A percentile compares a stretch with the other conserved stretches of the same genome.
Evolutionary conservation across 2,888 invertebrate species (phyloP).

Genomic region (Drosophila melanosoma): DNA sequence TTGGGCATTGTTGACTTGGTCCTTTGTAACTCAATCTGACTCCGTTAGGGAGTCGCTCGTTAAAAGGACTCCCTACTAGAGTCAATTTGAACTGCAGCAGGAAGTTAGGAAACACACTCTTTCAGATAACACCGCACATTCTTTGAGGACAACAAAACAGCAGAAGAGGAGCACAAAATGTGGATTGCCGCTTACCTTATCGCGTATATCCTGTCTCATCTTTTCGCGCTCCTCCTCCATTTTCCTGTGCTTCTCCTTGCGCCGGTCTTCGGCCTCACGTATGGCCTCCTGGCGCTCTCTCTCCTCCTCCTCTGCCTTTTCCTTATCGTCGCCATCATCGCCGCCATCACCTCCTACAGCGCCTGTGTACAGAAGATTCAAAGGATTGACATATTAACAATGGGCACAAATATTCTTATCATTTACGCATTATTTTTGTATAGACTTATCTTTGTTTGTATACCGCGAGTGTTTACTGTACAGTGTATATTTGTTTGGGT

Average conservation of each 20-base stretch:
- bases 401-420: conserved; percentile 4
- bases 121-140: conserved; percentile 18
- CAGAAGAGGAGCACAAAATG: neutral
- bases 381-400: conserved; percentile 11
- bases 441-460: neutral
- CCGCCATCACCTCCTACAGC: conserved; percentile 96
- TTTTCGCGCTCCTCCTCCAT: conserved; percentile 99
- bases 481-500: conserved; percentile 12
- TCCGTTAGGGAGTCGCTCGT: conserved; percentile 98
- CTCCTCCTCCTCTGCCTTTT: conserved; percentile 99
- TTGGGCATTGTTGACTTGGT: conserved; percentile 86
- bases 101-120: conserved; percentile 37
- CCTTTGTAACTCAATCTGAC: conserved; percentile 97
- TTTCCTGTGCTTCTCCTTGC: conserved; percentile 99
- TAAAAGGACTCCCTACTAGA: conserved; percentile 98
- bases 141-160: neutral
- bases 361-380: conserved; percentile 87
- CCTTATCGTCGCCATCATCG: conserved; percentile 97
- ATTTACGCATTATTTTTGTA: neutral
- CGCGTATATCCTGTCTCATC: conserved; percentile 99
- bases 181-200: conserved; percentile 91
- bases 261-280: conserved; percentile 97
- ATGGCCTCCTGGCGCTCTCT: conserved; percentile 99
- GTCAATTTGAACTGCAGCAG: conserved; percentile 96
- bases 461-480: conserved; percentile 16